Base-by-base conservation (phyloP, 2,797 vertebrate species). In the Cyprinella venusta region DNA sequence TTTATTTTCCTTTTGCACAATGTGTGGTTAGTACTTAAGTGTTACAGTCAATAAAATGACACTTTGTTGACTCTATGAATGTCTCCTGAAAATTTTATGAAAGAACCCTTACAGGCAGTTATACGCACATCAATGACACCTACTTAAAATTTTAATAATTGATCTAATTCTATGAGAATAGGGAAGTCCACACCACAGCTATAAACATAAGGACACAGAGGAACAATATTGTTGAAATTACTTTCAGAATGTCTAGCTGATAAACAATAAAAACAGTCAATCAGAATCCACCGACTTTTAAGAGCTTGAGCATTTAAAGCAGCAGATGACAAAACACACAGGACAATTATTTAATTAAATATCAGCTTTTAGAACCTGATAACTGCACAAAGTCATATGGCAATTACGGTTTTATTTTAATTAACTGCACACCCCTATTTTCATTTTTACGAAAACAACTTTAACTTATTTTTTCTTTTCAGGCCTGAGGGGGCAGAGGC, bases 401-500 rank as follows among this genome's bases (percentile, higher is more conserved):
- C 1, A 10, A 13, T 59, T 59, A 13, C 1, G 0, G 1, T 33
- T 71, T 72, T 16, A 42, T 45, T 70, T 45, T 2, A 15, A 45
- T 26, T 16, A 24, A 69, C 40, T 0, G 0, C 6, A 3, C 10
- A 54, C 30, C 3, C 48, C 30, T 54, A 21, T n/a, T 56, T 56
- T 5, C 0, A n/a, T n/a, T 36, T 63, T 8, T 45, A 42, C 5
- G 1, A 63, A 26, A 63, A 63, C 15, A 30, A 24, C 21, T 56
- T 38, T 68, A 38, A 52, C n/a, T 21, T 59, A 13, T 50, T 6
- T 69, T 80, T 74, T 82, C 38, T 77, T n/a, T 77, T 52, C 86
- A 95, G 94, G 91, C 78, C 77, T 76, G 1, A 94, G 87, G 89
- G 87, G 86, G 61, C 91, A 85, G 0, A 90, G 90, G 68, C 85